Conservation (phyloP, 1,140 invertebrate genomes). For the Atta cephalotes region DNA sequence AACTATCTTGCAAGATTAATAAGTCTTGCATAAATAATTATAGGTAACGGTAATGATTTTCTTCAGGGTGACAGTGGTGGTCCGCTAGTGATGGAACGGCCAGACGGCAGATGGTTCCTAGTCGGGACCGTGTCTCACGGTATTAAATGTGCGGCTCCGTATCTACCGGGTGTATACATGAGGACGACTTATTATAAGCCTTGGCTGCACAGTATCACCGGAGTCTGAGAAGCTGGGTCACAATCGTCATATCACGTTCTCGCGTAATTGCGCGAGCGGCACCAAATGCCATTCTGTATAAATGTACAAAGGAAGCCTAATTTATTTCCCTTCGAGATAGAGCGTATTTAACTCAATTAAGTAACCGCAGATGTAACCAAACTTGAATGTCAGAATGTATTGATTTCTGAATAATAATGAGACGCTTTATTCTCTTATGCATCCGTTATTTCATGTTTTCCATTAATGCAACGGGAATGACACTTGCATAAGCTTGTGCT, state of each 20-base stretch:
- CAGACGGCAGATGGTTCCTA: conserved; percentile 95
- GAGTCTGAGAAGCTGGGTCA: conserved; percentile 86
- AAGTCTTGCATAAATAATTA: background rate
- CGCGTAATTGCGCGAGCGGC: conserved; percentile 68
- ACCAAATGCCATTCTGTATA: conserved; percentile 83
- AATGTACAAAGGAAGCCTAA: conserved; percentile 85
- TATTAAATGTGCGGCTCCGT: conserved; percentile 96
- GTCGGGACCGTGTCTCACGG: conserved; percentile 98
- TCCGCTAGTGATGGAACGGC: conserved; percentile 93
- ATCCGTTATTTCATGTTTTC: conserved; percentile 20
- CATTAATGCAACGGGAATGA: conserved; percentile 8
- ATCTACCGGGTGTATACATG: conserved; percentile 97
- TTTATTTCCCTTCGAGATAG: conserved; percentile 79
- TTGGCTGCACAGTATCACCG: conserved; percentile 95
- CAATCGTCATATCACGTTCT: conserved; percentile 40
- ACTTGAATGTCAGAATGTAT: conserved; percentile 23
- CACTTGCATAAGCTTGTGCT: conserved; percentile 11
- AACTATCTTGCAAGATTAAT: background rate
- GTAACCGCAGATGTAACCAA: conserved; percentile 2
- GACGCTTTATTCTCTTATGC: background rate
- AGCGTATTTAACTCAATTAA: conserved; percentile 57
- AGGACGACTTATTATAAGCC: conserved; percentile 96
- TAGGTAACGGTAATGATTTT: conserved; percentile 23
- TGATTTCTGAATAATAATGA: conserved; percentile 40
- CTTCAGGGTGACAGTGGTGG: conserved; percentile 97